Evolutionary conservation across 2,797 vertebrate species (phyloP), one percentile per base, ranked within the genome.

Genomic region (Lagocephalus sceleratus): DNA sequence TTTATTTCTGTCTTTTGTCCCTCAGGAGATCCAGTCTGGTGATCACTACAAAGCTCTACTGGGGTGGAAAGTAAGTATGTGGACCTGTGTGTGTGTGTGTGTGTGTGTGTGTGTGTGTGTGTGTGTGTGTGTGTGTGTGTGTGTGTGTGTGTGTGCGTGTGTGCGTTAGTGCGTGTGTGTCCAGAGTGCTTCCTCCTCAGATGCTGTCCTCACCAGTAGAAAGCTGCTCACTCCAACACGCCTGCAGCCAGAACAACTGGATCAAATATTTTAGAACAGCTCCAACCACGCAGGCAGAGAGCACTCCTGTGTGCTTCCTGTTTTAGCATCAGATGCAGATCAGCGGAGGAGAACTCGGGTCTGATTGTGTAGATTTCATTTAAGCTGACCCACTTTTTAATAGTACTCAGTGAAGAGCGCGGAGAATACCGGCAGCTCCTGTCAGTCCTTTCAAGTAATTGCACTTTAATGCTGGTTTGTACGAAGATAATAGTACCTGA

Each of bases 31-130:
- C 97, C 75, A 98, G 95, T 73, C 87, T 99, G 60, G 96, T 99
- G 81, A 98, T 98, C 85, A 99, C 97, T 71, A 99, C 97, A 20
- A 99, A 99, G 80, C 92, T 99, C 40, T 99, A 98, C 92, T 99
- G 97, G 97, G 97, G 97, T 71, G 97, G 97, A 91, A 98, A 95
- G 97, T 99, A 92, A 96, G 93, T 94, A 47, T 57, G n/a, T 19
- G 19, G 7, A 40, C n/a, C 12, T 52, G 20, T 45, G 46, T 45
- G 20, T 57, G 40, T 66, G 26, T 57, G 46, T 46, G 21, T 57
- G 38, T 26, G 23, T 25, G 23, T 25, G 23, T 25, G 4, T 7
- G 23, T 25, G 22, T 54, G 53, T 46, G 15, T 51, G 47, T 23
- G 8, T 42, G 60, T 52, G 21, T 20, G 16, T 29, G 5, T 52